Percentiles rank a stretch among this genome's conserved stretches.
Evolutionary conservation across 2,113 vertebrate species (phyloP).

Genomic region (Mormyrus lacerda): DNA sequence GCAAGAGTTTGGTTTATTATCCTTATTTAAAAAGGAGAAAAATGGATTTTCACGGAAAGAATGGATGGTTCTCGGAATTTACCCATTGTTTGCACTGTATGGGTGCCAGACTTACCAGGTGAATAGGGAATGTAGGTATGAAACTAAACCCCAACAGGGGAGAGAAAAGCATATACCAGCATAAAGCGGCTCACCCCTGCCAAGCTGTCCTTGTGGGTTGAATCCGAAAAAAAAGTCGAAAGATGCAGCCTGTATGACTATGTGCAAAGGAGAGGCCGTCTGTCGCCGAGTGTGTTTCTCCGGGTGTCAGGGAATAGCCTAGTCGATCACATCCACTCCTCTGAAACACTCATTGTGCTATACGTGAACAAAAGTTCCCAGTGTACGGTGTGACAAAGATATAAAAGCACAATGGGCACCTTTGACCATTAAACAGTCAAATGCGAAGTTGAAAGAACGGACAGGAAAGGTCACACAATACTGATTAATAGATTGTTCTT

Average conservation of each 20-base stretch:
- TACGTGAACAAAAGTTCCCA: conserved; percentile 55
- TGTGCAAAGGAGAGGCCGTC: conserved; percentile 41
- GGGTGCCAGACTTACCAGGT: not conserved
- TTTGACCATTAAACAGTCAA: conserved; percentile 49
- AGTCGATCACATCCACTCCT: conserved; percentile 55
- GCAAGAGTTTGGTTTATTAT: not conserved
- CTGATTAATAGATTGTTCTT: conserved; percentile 29
- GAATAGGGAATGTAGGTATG: not conserved
- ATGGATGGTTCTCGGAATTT: not conserved
- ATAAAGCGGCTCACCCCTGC: conserved; percentile 44
- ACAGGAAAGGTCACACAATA: conserved; percentile 51
- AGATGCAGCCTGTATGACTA: conserved; percentile 42
- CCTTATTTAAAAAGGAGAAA: not conserved
- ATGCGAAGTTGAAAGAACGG: conserved; percentile 53
- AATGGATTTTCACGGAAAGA: not conserved
- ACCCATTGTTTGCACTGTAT: not conserved
- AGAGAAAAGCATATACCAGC: not conserved
- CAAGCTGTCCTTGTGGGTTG: conserved; percentile 35
- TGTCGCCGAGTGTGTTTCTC: conserved; percentile 40
- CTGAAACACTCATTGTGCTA: conserved; percentile 53
- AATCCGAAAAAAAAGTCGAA: conserved; percentile 35
- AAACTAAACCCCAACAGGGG: not conserved
- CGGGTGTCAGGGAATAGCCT: conserved; percentile 47
- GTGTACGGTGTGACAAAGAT: conserved; percentile 64
- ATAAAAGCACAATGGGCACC: conserved; percentile 57